Base-by-base conservation (phyloP, 2,888 invertebrate genomes). In the Chrysolina americana region DNA sequence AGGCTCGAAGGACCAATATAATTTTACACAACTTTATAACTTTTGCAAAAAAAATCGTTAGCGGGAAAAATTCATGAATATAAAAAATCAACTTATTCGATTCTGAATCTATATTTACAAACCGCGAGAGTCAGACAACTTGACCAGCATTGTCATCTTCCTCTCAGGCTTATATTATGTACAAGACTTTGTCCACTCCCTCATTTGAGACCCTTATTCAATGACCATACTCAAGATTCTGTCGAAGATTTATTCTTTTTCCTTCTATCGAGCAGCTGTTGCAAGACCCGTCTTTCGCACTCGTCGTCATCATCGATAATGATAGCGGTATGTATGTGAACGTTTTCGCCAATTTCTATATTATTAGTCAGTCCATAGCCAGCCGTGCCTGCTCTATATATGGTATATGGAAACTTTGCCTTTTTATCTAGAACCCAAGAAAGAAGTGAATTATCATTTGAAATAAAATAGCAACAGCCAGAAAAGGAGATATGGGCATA, bases 261-360 rank as follows among this genome's bases (percentile, higher is more conserved):
- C 28, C 50, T 66, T 17, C 21, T 71, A 6, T 69, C 59, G 15
- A 71, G n/a, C 36, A 75, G 19, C 13, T 71, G 69, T 19, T 70
- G 65, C 50, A 75, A 65, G 13, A 71, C 75, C 11, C 21, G 8
- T 64, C 62, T 75, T 44, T 79, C 78, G 48, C 71, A 62, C 19
- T 76, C 75, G 53, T 78, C 78, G 50, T 79, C 71, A 41, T 79
- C 78, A 53, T 79, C 78, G 41, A 79, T 77, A 17, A 79, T 77
- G 5, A 79, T 76, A 9, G 78, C 78, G 4, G 78, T 77, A 41
- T 79, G 78, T 19, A 79, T 65, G 44, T 71, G 74, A 41, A 79
- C 64, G 63, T 56, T 75, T 56, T 78, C 74, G 11, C 78, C 78
- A 9, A 62, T 23, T 50, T 65, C 59, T 41, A 69, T 17, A 21